Evolutionary conservation across 2,797 vertebrate genomes (phyloP), one percentile per base, ranked within the genome.

Genomic region (Bucorvus abyssinicus): DNA sequence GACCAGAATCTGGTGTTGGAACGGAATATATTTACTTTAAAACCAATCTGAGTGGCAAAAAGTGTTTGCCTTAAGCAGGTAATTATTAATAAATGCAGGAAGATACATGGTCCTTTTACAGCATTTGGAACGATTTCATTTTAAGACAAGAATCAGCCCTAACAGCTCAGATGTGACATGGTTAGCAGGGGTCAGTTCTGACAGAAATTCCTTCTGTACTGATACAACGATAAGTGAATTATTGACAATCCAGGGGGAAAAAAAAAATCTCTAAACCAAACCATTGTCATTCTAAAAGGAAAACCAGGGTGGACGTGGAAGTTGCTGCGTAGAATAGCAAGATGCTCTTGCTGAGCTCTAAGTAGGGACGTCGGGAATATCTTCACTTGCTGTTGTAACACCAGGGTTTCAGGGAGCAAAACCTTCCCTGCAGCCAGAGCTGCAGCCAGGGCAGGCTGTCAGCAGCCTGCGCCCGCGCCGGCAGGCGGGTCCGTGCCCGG

Each of bases 401-500:
- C n/a, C 5, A 10, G 3, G 18, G 36, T 73, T 86, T 23, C 42
- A n/a, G 84, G 73, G 73, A 84, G 52, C 47, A 74, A 73, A 89
- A 81, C 6, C 45, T 30, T 38, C 70, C 56, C 78, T 24, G 60
- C 36, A 59, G 69, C 65, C 56, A 57, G 40, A 73, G 68, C 2
- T 50, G 63, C 19, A 55, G 63, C 23, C 13, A 4, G 44, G 68
- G 59, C 38, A 10, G 27, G 30, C 36, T 18, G 65, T 24, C 52
- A 59, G 76, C 70, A 73, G 76, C 30, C 63, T 24, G 19, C n/a
- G 36, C 80, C 67, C 1, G 7, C 2, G 20, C 2, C 56, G 55
- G 45, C 34, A n/a, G n/a, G n/a, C 10, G 0, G 2, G 3, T 65
- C 82, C 5, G 1, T 0, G 15, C 47, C 68, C 36, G 76, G 84